Evolutionary conservation across 30 jellyfish, hydroid and myxozoan species (phyloP).

Genomic region (Mastigias papua): DNA sequence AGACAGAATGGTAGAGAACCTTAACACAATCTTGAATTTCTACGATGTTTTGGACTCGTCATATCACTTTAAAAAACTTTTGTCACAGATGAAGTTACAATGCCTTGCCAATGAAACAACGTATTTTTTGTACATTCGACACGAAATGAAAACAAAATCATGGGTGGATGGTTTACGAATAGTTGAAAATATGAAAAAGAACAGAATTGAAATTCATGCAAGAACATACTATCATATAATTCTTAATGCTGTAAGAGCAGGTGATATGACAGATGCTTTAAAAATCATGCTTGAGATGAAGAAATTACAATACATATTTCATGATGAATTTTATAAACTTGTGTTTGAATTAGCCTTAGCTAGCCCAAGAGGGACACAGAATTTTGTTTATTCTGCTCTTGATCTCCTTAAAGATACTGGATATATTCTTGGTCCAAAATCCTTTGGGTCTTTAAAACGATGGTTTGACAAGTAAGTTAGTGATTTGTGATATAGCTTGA

Average conservation of each 20-base stretch:
- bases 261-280: conserved; percentile 48
- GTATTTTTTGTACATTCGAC: conserved; percentile 33
- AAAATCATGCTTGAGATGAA: conserved; percentile 22
- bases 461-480: conserved; percentile 59
- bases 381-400: conserved; percentile 22
- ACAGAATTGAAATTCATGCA: conserved; percentile 40
- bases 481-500: too few species aligned
- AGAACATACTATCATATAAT: conserved; percentile 49
- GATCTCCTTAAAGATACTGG: conserved; percentile 63
- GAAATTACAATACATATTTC: conserved; percentile 19
- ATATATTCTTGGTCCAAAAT: conserved; percentile 51
- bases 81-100: conserved; percentile 15
- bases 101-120: conserved; percentile 53
- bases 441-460: conserved; percentile 41
- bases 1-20: conserved; percentile 24
- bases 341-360: conserved; percentile 17
- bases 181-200: conserved; percentile 30
- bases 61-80: conserved; percentile 9
- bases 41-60: conserved; percentile 13
- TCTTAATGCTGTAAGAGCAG: conserved; percentile 30
- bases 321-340: conserved; percentile 53
- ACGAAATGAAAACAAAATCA: conserved; percentile 22
- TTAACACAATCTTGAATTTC: conserved; percentile 47
- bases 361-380: neutral
- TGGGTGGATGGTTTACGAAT: conserved; percentile 56